phyloP scores from a whole-genome alignment of 2,797 vertebrate species.

The Enteromius radiatus region DNA sequence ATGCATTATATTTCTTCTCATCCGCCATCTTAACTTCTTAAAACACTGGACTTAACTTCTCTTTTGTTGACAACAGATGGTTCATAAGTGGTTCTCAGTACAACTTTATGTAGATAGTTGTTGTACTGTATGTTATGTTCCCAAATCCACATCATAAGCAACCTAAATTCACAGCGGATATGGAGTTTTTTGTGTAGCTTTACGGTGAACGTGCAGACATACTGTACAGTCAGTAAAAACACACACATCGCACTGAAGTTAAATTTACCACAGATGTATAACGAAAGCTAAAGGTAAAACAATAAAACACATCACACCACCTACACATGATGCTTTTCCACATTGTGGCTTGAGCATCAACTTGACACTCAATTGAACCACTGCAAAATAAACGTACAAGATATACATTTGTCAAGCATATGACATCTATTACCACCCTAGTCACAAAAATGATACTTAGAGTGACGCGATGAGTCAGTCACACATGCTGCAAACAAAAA shows the following conservation, averaged over 20 bases:
- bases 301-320: background rate
- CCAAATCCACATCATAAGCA: background rate
- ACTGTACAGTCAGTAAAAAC: background rate
- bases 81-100: background rate
- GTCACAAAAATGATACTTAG: slow-evolving; percentile 9
- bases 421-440: slow-evolving; percentile 12
- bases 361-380: background rate
- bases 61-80: background rate
- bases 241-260: background rate
- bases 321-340: background rate
- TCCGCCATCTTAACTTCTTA: background rate
- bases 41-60: background rate
- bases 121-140: background rate
- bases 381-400: slow-evolving; percentile 9
- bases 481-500: slow-evolving; percentile 29
- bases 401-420: slow-evolving; percentile 23
- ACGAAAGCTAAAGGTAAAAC: slow-evolving; percentile 10
- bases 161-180: background rate
- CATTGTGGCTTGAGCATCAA: slow-evolving; percentile 1
- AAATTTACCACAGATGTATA: background rate
- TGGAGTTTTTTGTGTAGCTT: background rate
- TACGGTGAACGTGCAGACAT: background rate
- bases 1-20: background rate
- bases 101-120: background rate
- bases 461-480: background rate